Base-by-base conservation (phyloP, 2,888 invertebrate species). In the Bellardia bayeri region DNA sequence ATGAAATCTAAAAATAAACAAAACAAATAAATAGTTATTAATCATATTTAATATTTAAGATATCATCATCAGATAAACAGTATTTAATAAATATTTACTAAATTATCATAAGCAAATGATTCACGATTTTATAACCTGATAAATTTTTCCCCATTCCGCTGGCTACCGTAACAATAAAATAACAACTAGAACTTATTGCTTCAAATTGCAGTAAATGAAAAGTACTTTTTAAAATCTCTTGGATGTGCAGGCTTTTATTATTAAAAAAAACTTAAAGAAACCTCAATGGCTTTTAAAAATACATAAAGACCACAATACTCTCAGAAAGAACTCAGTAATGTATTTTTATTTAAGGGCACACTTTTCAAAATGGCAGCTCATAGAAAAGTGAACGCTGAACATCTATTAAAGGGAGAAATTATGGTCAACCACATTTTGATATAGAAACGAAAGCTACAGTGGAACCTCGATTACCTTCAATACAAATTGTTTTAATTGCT, bases 1-100 rank as follows among this genome's bases (percentile, higher is more conserved):
- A 90, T 90, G 83, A 89, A 92, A 11, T 88, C 93, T 93, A 69
- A 42, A 86, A 83, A 58, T 61, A 79, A 72, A 74, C 37, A 80
- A 54, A 42, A 83, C 11, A 49, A 58, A 58, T 3, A 54, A 71
- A 16, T 37, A n/a, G 45, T 82, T 58, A 71, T 72, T 78, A 83
- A 71, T 74, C 51, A 49, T 9, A 16, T 56, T 68, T 13, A 63
- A 49, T 23, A 16, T 56, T 58, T 13, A 23, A 69, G 40, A 23
- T 82, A 63, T 78, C 63, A 83, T 83, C 54, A 75, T 33, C 23
- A n/a, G 4, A 33, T 33, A 13, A 51, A n/a, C 37, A 37, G 3
- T 7, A 0, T 30, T 14, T 16, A 51, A 51, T 51, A 4, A 40
- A 16, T 14, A 64, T 40, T 64, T 51, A 58, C 5, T 58, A 6